Evolutionary conservation across 2,113 vertebrate genomes (phyloP), one percentile per base, ranked within the genome.

Genomic region (Menidia beryllina): DNA sequence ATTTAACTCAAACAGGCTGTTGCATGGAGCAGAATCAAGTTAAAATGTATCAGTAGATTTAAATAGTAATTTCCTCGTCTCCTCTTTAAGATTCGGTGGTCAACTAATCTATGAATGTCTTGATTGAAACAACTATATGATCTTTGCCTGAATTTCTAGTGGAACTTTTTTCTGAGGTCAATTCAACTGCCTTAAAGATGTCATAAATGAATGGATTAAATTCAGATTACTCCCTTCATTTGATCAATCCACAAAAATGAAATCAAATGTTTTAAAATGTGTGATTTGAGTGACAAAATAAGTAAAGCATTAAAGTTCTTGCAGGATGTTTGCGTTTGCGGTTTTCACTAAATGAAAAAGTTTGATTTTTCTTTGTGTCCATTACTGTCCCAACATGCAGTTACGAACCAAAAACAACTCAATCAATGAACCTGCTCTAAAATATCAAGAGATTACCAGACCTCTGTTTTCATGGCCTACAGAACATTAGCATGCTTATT

Each of bases 401-500:
- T 60, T 53, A 53, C 17, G 30, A 25, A 53, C 45, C 43, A 43
- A 25, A 64, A 58, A 51, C 72, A 71, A 55, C 60, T 76, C 21
- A 39, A 43, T 41, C 55, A 21, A 52, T 54, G 72, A 78, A 68
- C 67, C 58, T 19, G 62, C 63, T 74, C 61, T 57, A 53, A 79
- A 79, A 49, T 69, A 77, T 77, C 73, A 69, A 69, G 64, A 72
- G 73, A 86, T 76, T 79, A 86, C 84, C 79, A 89, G 85, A 84
- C 85, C 57, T 74, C 60, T 70, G 62, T 81, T 89, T 90, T 90
- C 87, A 89, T 91, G 83, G 88, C 86, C 86, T 90, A 79, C 71
- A 75, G 77, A 90, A 88, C 88, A 91, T 91, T 84, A 91, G 80
- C 81, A 86, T 88, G 91, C 90, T 89, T 90, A 87, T 90, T 86